Evolutionary conservation across 2,113 vertebrate species (phyloP).

Genomic region (Notarius lentiginosus): DNA sequence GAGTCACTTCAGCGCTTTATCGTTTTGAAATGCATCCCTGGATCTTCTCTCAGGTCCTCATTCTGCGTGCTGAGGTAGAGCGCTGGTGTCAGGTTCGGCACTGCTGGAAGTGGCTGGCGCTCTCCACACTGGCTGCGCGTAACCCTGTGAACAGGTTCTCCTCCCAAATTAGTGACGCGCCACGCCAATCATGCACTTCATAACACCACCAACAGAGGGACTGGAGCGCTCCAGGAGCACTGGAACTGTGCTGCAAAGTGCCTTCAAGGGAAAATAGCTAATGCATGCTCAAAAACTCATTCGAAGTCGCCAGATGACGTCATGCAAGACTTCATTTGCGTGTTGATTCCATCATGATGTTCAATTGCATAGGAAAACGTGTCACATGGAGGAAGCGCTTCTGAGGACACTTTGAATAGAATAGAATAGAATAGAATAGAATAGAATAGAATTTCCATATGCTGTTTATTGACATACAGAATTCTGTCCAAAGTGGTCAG

Average conservation of each 20-base stretch:
- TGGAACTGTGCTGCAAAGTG: neutral
- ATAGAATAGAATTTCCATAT: neutral
- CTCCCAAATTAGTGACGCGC: conserved; percentile 65
- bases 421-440: neutral
- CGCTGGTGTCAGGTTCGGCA: conserved; percentile 32
- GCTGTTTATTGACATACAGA: neutral
- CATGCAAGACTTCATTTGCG: too few species aligned
- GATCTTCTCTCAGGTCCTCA: neutral
- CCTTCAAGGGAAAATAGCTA: neutral
- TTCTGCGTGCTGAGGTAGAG: conserved; percentile 35
- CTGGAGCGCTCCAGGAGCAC: conserved; percentile 14
- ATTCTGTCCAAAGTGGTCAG: neutral
- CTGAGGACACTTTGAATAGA: neutral
- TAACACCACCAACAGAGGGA: conserved; percentile 54
- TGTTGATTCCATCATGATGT: neutral
- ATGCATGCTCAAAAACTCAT: neutral
- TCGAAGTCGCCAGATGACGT: neutral
- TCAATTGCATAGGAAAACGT: neutral
- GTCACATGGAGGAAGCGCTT: neutral
- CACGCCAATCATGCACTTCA: conserved; percentile 41
- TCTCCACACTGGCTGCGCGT: conserved; percentile 55
- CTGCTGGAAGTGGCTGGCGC: conserved; percentile 59
- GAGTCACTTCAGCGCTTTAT: neutral
- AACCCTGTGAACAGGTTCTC: conserved; percentile 61
- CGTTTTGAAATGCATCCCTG: neutral